phyloP scores from a whole-genome alignment of 1,140 invertebrate genomes.

The Aphelenchoides avenae region DNA sequence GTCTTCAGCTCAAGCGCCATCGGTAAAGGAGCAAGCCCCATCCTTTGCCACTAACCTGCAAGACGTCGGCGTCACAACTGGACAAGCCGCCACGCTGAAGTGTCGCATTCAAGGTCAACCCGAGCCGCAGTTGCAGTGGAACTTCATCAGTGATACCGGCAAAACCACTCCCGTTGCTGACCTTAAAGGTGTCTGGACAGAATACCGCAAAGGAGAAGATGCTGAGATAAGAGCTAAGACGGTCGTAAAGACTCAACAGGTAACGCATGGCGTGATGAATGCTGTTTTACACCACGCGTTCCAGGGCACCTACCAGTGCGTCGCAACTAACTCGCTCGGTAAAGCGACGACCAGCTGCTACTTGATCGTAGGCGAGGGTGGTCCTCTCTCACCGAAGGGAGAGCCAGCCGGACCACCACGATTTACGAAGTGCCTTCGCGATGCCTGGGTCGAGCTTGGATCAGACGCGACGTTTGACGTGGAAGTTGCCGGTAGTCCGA shows the following conservation, averaged over 20 bases:
- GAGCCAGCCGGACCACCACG: conserved; percentile 42
- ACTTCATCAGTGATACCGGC: too few species aligned
- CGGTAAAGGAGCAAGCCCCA: too few species aligned
- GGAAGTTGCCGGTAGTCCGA: conserved; percentile 39
- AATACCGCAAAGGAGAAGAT: conserved; percentile 31
- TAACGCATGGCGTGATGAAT: background rate
- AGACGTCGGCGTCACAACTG: too few species aligned
- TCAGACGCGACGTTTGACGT: conserved; percentile 36
- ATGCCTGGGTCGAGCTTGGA: conserved; percentile 42
- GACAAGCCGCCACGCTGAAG: too few species aligned
- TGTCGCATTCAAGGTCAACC: too few species aligned
- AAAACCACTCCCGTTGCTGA: conserved; percentile 6
- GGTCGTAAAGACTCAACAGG: conserved; percentile 38
- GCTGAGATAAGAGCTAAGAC: conserved; percentile 33
- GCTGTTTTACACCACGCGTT: background rate
- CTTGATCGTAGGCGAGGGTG: conserved; percentile 40
- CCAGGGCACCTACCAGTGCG: conserved; percentile 40
- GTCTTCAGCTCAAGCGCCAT: too few species aligned
- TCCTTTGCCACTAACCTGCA: too few species aligned
- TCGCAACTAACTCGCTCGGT: conserved; percentile 40
- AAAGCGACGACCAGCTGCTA: conserved; percentile 37
- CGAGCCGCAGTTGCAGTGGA: too few species aligned
- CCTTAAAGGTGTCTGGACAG: conserved; percentile 25
- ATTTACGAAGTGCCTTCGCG: conserved; percentile 45
- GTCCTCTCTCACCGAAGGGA: too few species aligned